Evolutionary conservation across 2,888 invertebrate genomes (phyloP).

Genomic region (Drosophila meridiana): DNA sequence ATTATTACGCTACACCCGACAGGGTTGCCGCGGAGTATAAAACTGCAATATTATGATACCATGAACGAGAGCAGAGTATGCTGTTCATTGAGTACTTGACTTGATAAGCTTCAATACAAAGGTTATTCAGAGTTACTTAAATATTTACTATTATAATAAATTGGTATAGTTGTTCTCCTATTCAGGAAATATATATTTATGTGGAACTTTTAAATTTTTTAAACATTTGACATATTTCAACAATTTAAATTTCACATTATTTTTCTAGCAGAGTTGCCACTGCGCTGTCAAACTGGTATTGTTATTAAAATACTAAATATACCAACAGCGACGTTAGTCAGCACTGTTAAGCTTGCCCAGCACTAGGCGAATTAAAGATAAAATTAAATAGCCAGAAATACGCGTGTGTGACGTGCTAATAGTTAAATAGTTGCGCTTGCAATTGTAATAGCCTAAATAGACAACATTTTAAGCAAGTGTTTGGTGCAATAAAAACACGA

Average conservation of each 20-base stretch:
- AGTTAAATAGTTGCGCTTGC: conserved; percentile 48
- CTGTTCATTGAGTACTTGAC: conserved; percentile 5
- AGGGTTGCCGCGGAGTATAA: conserved; percentile 58
- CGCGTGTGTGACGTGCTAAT: conserved; percentile 61
- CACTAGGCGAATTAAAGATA: conserved; percentile 65
- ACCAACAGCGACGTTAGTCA: conserved; percentile 21
- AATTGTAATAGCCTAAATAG: conserved; percentile 49
- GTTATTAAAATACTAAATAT: conserved; percentile 34
- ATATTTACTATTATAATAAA: background rate
- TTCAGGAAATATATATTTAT: background rate
- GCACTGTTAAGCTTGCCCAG: conserved; percentile 46
- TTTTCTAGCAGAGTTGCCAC: conserved; percentile 27
- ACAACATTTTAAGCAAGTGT: conserved; percentile 55
- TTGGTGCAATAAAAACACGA: conserved; percentile 62
- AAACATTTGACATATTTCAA: background rate
- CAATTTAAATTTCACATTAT: background rate
- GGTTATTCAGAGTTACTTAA: background rate
- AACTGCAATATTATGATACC: conserved; percentile 25
- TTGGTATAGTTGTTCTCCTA: background rate
- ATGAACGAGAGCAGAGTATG: conserved; percentile 15
- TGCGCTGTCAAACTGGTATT: conserved; percentile 8
- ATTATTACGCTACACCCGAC: conserved; percentile 56
- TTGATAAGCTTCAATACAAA: background rate
- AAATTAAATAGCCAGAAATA: conserved; percentile 60
- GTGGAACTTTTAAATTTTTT: background rate